A percentile compares a stretch with the other conserved stretches of the same genome.
Evolutionary conservation across 1,140 invertebrate genomes (phyloP).

Genomic region (Aphaenogaster rudis): DNA sequence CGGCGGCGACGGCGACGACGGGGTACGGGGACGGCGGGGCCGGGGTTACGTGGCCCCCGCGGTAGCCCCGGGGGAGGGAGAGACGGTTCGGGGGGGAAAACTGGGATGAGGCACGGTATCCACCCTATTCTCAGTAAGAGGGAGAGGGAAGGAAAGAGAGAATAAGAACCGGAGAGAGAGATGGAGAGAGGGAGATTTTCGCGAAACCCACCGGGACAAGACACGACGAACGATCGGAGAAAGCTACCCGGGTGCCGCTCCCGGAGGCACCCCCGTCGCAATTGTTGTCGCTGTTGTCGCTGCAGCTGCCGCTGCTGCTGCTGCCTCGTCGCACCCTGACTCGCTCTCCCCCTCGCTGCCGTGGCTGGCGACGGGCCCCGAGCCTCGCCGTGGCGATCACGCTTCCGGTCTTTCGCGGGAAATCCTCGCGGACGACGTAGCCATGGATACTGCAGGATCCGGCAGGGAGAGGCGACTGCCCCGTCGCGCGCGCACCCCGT

Average conservation of each 20-base stretch:
- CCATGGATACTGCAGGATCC: conserved; percentile 80
- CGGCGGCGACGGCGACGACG: conserved; percentile 39
- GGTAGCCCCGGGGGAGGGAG: conserved; percentile 8
- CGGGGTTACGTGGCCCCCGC: conserved; percentile 35
- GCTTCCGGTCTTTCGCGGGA: conserved; percentile 72
- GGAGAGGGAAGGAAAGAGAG: background rate
- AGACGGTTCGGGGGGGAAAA: background rate
- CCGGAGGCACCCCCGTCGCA: conserved; percentile 35
- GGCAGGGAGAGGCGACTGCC: conserved; percentile 74
- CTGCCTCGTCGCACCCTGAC: background rate
- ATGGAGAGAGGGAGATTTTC: conserved; percentile 30
- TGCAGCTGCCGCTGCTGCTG: background rate
- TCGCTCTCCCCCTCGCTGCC: background rate
- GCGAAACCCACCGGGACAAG: conserved; percentile 41
- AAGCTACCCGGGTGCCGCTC: conserved; percentile 43
- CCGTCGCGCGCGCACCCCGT: conserved; percentile 68
- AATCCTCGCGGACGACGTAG: conserved; percentile 78
- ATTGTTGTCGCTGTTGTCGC: conserved; percentile 20
- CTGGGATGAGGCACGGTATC: conserved; percentile 28
- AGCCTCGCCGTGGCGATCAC: conserved; percentile 53
- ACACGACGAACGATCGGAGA: conserved; percentile 33
- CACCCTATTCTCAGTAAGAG: conserved; percentile 26
- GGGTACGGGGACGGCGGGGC: conserved; percentile 20
- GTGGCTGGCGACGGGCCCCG: conserved; percentile 32
- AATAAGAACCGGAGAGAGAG: background rate